Evolutionary conservation across 2,113 vertebrate genomes (phyloP), one percentile per base, ranked within the genome.

Genomic region (Rallus limicola): DNA sequence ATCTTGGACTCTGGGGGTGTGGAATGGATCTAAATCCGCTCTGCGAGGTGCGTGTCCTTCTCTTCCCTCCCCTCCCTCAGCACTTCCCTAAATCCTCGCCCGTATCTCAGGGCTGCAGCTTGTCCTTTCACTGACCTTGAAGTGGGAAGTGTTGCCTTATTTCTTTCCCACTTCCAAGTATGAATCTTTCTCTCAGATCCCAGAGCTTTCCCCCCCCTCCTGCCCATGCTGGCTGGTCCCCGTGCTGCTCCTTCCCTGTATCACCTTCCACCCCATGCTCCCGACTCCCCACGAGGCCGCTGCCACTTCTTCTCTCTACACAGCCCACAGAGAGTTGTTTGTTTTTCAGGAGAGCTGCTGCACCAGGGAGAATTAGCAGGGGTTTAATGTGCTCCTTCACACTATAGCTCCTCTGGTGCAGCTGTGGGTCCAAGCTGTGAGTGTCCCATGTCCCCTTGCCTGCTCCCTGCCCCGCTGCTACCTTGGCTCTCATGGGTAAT

Each of bases 1-100:
- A 94, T 95, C 92, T 88, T 94, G 95, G 95, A 96, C 90, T 96
- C 88, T 86, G 93, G 92, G 95, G 93, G 91, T 64, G 95, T 84
- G 89, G 69, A 91, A 64, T 86, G 79, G 88, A 56, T 28, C 38
- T 3, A 87, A 87, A 94, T 78, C 26, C 56, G 5, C 59, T 52
- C 68, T 82, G 90, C 70, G 88, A 94, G 68, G 86, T 82, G 36
- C 29, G 13, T 40, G 76, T 94, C 86, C 95, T 94, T 76, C 75
- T 75, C 52, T 83, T 90, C 76, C 76, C 82, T 96, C 56, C 90
- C 77, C 82, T 96, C 60, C 90, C 77, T 31, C 83, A 70, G 90
- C 56, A 6, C 80, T 83, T 91, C 72, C 86, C 86, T 82, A 16
- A 81, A 71, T 93, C 85, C 84, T 82, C 6, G 1, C 48, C 77